Evolutionary conservation across 2,888 invertebrate genomes (phyloP).

Genomic region (Helicoverpa assulta): DNA sequence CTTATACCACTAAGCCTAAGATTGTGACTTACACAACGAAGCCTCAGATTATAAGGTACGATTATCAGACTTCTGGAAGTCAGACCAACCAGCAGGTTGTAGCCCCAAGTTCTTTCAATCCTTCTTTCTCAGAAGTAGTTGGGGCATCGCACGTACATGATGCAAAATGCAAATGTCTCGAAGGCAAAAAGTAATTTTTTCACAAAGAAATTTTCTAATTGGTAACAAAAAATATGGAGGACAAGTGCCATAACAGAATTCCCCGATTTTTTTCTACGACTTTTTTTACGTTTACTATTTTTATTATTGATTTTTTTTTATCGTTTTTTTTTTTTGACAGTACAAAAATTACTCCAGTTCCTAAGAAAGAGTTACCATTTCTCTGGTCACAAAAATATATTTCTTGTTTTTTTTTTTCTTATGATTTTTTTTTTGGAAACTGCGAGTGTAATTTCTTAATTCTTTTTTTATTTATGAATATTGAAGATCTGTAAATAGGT

Average conservation of each 20-base stretch:
- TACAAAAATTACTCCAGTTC: conserved; percentile 72
- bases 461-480: conserved; percentile 52
- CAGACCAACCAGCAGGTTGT: conserved; percentile 83
- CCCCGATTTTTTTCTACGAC: conserved; percentile 39
- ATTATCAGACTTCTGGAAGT: conserved; percentile 79
- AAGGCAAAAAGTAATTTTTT: conserved; percentile 75
- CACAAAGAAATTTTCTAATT: conserved; percentile 32
- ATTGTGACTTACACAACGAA: conserved; percentile 78
- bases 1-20: conserved; percentile 74
- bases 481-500: conserved; percentile 63
- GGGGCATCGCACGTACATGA: conserved; percentile 77
- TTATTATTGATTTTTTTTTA: conserved; percentile 46
- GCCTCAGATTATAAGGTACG: conserved; percentile 79
- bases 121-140: conserved; percentile 76
- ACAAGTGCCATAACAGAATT: conserved; percentile 78
- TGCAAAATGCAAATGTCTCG: conserved; percentile 82
- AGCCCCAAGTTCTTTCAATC: conserved; percentile 79
- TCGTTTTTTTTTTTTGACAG: conserved; percentile 49
- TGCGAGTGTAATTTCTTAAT: conserved; percentile 33
- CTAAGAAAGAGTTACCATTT: conserved; percentile 67
- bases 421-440: conserved; percentile 26
- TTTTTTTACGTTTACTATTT: conserved; percentile 13
- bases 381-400: conserved; percentile 33
- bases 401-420: conserved; percentile 1
- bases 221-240: conserved; percentile 61